phyloP scores from a whole-genome alignment of 2,113 vertebrate genomes.

The Felis chaus region DNA sequence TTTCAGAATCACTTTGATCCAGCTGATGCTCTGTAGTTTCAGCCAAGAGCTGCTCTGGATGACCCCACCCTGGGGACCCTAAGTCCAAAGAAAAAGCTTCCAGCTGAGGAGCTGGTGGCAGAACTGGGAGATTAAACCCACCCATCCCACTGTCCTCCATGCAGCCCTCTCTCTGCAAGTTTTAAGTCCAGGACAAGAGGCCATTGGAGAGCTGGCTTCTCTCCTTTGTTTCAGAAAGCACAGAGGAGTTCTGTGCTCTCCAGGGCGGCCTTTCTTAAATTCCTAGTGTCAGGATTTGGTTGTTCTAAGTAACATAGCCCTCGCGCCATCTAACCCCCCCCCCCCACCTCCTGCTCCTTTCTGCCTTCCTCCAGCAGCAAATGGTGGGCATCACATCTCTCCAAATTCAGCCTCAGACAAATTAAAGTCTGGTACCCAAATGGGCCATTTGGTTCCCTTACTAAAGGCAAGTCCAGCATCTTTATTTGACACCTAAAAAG shows the following conservation, averaged over 20 bases:
- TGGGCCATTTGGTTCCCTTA: neutral
- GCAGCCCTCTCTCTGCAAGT: neutral
- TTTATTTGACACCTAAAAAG: neutral
- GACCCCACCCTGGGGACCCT: neutral
- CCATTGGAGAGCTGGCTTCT: neutral
- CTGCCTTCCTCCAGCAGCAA: neutral
- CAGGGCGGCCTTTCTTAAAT: neutral
- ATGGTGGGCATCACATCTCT: neutral
- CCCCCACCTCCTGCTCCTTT: neutral
- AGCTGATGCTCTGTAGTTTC: neutral
- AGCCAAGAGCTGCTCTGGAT: neutral
- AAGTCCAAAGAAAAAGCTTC: neutral
- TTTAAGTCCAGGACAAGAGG: neutral
- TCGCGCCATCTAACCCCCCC: neutral
- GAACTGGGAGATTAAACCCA: neutral
- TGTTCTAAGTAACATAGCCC: neutral
- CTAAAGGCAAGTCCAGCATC: neutral
- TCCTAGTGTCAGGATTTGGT: neutral
- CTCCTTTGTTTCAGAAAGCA: neutral
- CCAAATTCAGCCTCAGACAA: neutral
- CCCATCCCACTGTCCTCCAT: neutral
- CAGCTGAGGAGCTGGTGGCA: neutral
- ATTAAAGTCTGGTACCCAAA: slow-evolving; percentile 15
- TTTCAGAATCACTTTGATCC: neutral
- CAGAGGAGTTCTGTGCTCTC: neutral